A percentile compares a stretch with the other conserved stretches of the same genome.
These are phyloP conservation scores for Drosophila niveifrons DNA, from an alignment of 2,888 invertebrate genomes.

Conservation along the genomic window DNA sequence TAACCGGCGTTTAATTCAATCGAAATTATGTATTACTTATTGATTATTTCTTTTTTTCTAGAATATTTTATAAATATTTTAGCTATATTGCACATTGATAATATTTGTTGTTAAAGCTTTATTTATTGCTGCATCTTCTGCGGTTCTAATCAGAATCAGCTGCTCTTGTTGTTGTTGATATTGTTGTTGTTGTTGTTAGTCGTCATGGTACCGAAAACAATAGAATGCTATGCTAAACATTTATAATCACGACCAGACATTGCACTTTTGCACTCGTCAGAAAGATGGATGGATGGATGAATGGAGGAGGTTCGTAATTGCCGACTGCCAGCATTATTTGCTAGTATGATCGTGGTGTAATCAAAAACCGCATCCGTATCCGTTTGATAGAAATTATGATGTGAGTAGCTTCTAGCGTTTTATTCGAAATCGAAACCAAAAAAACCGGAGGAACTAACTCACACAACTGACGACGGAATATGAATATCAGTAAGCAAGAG, in stretches of 20 bases:
- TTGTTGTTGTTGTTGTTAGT: constrained; percentile 30
- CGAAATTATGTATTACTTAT: constrained; percentile 22
- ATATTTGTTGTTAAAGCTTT: constrained; percentile 63
- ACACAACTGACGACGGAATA: constrained; percentile 25
- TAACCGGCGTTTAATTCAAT: constrained; percentile 55
- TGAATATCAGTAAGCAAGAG: constrained; percentile 26
- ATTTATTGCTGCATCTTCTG: constrained; percentile 43
- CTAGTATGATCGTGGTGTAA: constrained; percentile 26
- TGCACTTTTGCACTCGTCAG: constrained; percentile 70
- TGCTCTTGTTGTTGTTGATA: constrained; percentile 31
- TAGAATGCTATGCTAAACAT: constrained; percentile 55
- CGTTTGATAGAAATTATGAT: constrained; percentile 47
- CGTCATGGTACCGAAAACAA: constrained; percentile 63
- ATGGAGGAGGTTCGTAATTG: constrained; percentile 41
- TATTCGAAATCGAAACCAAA: constrained; percentile 13
- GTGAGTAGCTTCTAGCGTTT: constrained; percentile 21
- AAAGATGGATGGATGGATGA: neutral
- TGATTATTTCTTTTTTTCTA: constrained; percentile 39
- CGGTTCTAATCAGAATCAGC: constrained; percentile 56
- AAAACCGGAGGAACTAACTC: constrained; percentile 43
- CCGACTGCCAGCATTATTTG: constrained; percentile 28
- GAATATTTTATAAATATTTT: constrained; percentile 67
- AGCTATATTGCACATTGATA: constrained; percentile 68
- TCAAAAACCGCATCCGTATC: constrained; percentile 65
- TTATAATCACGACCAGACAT: constrained; percentile 70